Percentiles rank a stretch among this genome's conserved stretches.
Evolutionary conservation across 2,113 vertebrate genomes (phyloP).

Genomic region (Rhipidura dahli): DNA sequence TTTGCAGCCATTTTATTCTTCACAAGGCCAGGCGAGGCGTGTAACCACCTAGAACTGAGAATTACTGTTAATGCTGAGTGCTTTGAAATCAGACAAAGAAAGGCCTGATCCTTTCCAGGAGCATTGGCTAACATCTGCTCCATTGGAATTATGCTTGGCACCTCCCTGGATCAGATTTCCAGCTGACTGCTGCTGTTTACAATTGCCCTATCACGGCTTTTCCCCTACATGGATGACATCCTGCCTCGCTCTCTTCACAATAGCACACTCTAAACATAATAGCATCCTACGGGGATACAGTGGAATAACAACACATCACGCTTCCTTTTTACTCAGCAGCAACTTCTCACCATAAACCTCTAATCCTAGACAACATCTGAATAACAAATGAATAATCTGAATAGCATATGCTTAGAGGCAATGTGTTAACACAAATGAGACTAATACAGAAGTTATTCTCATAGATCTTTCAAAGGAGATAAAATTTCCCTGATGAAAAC

Average conservation of each 20-base stretch:
- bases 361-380: neutral
- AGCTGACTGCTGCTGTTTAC: neutral
- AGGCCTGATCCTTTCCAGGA: neutral
- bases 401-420: neutral
- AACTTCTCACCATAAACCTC: neutral
- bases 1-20: neutral
- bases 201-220: neutral
- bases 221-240: conserved; percentile 31
- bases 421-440: neutral
- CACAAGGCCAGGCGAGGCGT: neutral
- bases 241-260: conserved; percentile 54
- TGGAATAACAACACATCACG: neutral
- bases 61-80: neutral
- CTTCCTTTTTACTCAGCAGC: conserved; percentile 43
- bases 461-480: neutral
- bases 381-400: neutral
- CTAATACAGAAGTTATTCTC: neutral
- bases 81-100: neutral
- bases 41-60: neutral
- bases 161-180: neutral
- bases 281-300: neutral
- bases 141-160: neutral
- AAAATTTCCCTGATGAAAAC: neutral
- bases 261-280: conserved; percentile 48
- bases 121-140: neutral